Percentiles rank a stretch among this genome's conserved stretches.
phyloP scores from a whole-genome alignment of 2,113 vertebrate species.

The Chunga burmeisteri region DNA sequence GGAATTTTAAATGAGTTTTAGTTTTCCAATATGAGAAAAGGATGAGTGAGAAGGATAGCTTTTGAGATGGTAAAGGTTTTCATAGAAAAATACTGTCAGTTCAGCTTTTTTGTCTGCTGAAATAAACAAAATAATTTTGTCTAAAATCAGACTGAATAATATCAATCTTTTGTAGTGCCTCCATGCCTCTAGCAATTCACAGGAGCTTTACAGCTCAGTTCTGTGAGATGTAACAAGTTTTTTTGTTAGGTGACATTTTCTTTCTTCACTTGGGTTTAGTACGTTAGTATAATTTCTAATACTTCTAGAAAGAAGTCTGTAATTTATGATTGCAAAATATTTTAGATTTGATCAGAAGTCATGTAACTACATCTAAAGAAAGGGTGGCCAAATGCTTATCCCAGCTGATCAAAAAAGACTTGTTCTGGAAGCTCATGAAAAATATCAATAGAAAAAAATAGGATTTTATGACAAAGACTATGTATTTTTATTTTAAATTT shows the following conservation, averaged over 20 bases:
- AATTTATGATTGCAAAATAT: not conserved
- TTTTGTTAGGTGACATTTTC: not conserved
- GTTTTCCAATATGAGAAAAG: not conserved
- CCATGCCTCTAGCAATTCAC: not conserved
- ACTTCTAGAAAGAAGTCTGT: not conserved
- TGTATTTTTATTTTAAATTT: not conserved
- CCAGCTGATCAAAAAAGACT: not conserved
- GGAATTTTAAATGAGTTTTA: not conserved
- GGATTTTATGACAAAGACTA: not conserved
- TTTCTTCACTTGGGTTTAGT: not conserved
- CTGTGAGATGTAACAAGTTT: not conserved
- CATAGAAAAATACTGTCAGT: not conserved
- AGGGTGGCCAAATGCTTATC: not conserved
- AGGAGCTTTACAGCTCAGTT: not conserved
- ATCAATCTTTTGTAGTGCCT: not conserved
- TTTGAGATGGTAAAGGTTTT: not conserved
- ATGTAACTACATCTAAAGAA: not conserved
- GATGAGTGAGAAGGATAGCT: not conserved
- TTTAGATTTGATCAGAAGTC: not conserved
- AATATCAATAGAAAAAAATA: not conserved
- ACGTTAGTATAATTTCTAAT: not conserved
- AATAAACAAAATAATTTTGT: not conserved
- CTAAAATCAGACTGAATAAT: not conserved
- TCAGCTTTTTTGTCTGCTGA: not conserved
- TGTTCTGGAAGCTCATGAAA: not conserved